phyloP scores from a whole-genome alignment of 2,888 invertebrate genomes.

The Idaea dimidiata region DNA sequence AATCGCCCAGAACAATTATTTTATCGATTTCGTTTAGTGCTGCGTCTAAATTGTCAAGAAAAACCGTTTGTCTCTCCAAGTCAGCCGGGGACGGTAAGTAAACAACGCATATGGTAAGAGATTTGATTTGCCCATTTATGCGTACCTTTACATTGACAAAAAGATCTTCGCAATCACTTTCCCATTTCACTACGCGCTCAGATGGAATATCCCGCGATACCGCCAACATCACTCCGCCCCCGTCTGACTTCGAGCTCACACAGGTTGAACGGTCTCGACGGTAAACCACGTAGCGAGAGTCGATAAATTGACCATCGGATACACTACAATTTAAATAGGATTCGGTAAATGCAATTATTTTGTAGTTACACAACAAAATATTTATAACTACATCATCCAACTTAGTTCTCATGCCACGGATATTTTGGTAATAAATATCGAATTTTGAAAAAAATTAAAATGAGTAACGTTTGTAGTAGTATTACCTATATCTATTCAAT shows the following conservation, averaged over 20 bases:
- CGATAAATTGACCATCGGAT: background rate
- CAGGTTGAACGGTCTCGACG: background rate
- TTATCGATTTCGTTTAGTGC: background rate
- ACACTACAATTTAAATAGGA: background rate
- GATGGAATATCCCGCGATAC: too few relatives aligned
- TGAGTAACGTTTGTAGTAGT: too few relatives aligned
- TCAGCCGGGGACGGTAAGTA: background rate
- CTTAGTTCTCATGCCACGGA: too few relatives aligned
- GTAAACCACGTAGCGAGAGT: background rate
- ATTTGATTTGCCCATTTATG: background rate
- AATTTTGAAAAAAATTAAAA: too few relatives aligned
- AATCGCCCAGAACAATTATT: background rate
- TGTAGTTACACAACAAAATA: too few relatives aligned
- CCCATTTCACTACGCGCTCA: too few relatives aligned
- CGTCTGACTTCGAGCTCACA: background rate
- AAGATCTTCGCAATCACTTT: too few relatives aligned
- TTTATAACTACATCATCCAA: too few relatives aligned
- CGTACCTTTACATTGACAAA: background rate
- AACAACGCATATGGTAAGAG: background rate
- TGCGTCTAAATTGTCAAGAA: background rate
- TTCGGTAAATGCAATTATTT: too few relatives aligned
- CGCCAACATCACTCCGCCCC: background rate
- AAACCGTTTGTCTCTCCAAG: background rate
- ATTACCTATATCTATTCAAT: too few relatives aligned
- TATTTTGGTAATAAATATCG: too few relatives aligned